Evolutionary conservation across 2,797 vertebrate species (phyloP), one percentile per base, ranked within the genome.

Genomic region (Gymnoscopelus braueri): DNA sequence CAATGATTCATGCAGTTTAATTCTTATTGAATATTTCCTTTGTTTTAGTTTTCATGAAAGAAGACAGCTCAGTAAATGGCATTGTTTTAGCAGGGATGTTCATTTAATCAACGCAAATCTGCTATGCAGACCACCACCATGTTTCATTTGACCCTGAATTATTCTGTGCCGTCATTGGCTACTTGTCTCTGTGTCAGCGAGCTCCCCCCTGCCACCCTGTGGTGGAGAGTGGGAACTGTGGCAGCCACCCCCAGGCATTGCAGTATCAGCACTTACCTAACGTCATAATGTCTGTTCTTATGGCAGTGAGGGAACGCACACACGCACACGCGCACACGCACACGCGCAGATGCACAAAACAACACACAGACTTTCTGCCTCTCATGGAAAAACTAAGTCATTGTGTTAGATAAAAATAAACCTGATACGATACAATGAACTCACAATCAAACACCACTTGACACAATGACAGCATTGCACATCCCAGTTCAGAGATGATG

Each of bases 121-220:
- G 53, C 6, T 3, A 5, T 19, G 7, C 53, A 12, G 15, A 6
- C 29, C n/a, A 32, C 10, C 63, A 14, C 63, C 63, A 65, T 65
- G 12, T 44, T 55, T 54, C 4, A 54, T 65, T 65, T 65, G 70
- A 79, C 69, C 52, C 72, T 53, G 65, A 77, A 80, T 75, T 64
- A 57, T 80, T 52, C 72, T 72, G 81, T 75, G 63, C 69, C 62
- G 61, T 81, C 58, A 87, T 85, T 85, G 79, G 83, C 64, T 81
- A 50, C 62, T 10, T 15, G 10, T 7, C 1, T 58, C 9, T 13
- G 23, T 47, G 64, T 66, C 64, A 49, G 44, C 7, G 54, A 44
- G 15, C 35, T 52, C 15, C 24, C 54, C 68, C 63, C 74, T 72
- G 70, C 67, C 68, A 51, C 75, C 67, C 59, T 62, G 53, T 85